These are phyloP conservation scores for Scaptomyza graminum DNA, from an alignment of 1,140 invertebrate genomes.

Conservation along the genomic window DNA sequence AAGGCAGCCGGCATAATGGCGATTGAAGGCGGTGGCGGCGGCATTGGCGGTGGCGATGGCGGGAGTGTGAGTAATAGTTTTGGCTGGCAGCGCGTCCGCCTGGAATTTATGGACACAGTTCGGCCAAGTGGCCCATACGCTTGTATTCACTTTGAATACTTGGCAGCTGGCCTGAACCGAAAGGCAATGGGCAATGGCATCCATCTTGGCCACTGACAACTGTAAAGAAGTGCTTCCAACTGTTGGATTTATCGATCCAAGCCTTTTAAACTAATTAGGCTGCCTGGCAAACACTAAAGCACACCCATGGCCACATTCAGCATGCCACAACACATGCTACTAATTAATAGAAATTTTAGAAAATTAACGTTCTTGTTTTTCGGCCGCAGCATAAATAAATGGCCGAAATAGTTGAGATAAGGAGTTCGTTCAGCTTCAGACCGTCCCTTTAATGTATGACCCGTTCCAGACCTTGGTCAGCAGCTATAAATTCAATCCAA, in stretches of 20 bases:
- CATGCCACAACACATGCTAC: slow-evolving; percentile 75
- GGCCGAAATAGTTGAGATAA: slow-evolving; percentile 46
- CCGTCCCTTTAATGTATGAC: slow-evolving; percentile 7
- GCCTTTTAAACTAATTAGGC: slow-evolving; percentile 80
- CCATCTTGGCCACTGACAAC: slow-evolving; percentile 71
- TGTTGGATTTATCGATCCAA: slow-evolving; percentile 75
- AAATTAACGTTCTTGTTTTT: slow-evolving; percentile 76
- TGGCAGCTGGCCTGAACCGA: slow-evolving; percentile 32
- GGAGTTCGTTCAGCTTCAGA: slow-evolving; percentile 12
- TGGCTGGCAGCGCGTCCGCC: slow-evolving; percentile 67
- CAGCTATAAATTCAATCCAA: slow-evolving; percentile 71
- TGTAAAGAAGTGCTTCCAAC: slow-evolving; percentile 67
- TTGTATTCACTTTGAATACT: slow-evolving; percentile 59
- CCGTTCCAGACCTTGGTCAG: slow-evolving; percentile 29
- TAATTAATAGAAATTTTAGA: slow-evolving; percentile 51
- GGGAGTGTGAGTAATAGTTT: slow-evolving; percentile 79
- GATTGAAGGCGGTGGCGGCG: slow-evolving; percentile 23
- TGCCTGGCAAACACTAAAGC: slow-evolving; percentile 21
- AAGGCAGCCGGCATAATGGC: slow-evolving; percentile 9
- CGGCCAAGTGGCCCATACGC: slow-evolving; percentile 63
- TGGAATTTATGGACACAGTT: slow-evolving; percentile 69
- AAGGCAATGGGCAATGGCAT: slow-evolving; percentile 41
- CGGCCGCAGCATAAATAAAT: slow-evolving; percentile 61
- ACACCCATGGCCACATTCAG: background rate
- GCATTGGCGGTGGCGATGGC: slow-evolving; percentile 28